Evolutionary conservation across 2,888 invertebrate species (phyloP).

Genomic region (Cephalotes varians): DNA sequence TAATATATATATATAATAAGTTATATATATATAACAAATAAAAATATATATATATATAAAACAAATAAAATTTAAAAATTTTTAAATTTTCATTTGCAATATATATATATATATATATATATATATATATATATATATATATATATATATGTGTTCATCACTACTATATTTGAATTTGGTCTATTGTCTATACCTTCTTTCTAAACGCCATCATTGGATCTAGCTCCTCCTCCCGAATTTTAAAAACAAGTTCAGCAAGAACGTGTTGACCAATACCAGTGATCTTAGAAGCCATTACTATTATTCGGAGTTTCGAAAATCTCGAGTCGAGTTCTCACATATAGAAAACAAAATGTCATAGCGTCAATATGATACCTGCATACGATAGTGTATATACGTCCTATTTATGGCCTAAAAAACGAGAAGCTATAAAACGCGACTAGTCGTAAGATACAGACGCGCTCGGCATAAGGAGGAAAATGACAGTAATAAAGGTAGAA

Average conservation of each 20-base stretch:
- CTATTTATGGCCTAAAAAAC: background rate
- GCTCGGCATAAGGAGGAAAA: conserved; percentile 64
- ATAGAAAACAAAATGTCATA: background rate
- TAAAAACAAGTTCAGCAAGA: conserved; percentile 21
- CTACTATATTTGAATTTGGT: background rate
- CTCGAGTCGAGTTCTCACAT: background rate
- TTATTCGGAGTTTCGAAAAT: background rate
- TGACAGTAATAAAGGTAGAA: conserved; percentile 75
- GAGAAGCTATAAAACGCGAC: conserved; percentile 40
- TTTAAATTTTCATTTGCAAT: no score
- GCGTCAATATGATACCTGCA: background rate
- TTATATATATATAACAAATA: no score
- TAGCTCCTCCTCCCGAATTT: conserved; percentile 30
- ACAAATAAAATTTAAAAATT: background rate
- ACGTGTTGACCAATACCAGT: conserved; percentile 18
- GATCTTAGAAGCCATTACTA: conserved; percentile 5
- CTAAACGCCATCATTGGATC: conserved; percentile 29
- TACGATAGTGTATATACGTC: background rate
- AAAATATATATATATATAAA: background rate
- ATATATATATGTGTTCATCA: no score
- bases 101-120: no score
- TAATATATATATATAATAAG: no score
- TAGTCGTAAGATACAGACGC: conserved; percentile 64
- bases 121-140: no score
- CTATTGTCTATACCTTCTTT: conserved; percentile 2